These are phyloP conservation scores for Engystomops pustulosus DNA, from an alignment of 2,113 vertebrate genomes.

Conservation along the genomic window DNA sequence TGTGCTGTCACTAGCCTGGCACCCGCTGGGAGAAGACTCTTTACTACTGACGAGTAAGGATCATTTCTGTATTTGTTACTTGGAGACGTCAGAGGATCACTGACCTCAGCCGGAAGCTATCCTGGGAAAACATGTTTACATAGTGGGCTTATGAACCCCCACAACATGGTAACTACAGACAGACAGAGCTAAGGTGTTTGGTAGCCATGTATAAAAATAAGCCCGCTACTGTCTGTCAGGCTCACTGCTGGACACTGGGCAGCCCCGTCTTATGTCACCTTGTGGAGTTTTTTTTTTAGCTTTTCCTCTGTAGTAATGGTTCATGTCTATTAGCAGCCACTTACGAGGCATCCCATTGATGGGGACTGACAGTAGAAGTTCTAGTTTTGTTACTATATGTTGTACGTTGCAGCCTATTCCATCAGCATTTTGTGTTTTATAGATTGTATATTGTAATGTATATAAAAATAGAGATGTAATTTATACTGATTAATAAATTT, in stretches of 20 bases:
- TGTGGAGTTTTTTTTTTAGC: background rate
- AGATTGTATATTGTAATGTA: conserved; percentile 42
- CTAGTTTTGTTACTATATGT: background rate
- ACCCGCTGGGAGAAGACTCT: conserved; percentile 80
- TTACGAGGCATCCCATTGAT: background rate
- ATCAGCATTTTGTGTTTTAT: background rate
- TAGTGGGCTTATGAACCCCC: background rate
- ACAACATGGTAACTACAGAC: background rate
- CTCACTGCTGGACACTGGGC: conserved; percentile 1
- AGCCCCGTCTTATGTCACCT: background rate
- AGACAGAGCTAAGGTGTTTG: background rate
- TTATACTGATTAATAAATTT: conserved; percentile 35
- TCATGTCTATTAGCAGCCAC: background rate
- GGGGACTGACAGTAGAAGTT: background rate
- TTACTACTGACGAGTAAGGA: conserved; percentile 88
- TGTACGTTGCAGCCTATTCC: background rate
- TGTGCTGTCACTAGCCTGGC: conserved; percentile 85
- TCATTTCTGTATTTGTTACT: conserved; percentile 89
- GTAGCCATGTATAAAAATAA: background rate
- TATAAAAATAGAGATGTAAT: conserved; percentile 36
- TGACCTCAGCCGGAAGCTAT: conserved; percentile 39
- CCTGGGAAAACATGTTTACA: background rate
- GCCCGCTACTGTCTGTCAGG: background rate
- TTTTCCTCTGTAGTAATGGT: too few relatives aligned
- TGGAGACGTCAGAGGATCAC: conserved; percentile 73